These are phyloP conservation scores for Eilema sororculum DNA, from an alignment of 2,888 invertebrate genomes.

Conservation along the genomic window DNA sequence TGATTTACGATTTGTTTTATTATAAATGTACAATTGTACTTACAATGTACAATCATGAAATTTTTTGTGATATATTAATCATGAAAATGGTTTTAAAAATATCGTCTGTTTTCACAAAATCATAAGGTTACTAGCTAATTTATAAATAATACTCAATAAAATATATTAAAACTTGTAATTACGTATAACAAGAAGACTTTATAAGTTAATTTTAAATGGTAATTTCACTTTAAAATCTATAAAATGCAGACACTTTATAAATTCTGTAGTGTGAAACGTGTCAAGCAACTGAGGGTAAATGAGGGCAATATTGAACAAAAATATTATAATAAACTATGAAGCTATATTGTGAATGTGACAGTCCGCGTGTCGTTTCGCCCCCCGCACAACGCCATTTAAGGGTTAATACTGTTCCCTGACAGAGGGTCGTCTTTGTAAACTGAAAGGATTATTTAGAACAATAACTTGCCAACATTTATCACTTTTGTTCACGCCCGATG, in stretches of 20 bases:
- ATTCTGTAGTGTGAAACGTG: slow-evolving; percentile 51
- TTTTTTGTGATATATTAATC: neutral
- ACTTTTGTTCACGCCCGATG: slow-evolving; percentile 73
- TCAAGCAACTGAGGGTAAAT: slow-evolving; percentile 61
- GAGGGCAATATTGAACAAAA: slow-evolving; percentile 78
- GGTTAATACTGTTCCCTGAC: slow-evolving; percentile 70
- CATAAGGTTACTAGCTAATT: neutral
- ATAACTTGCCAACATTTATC: slow-evolving; percentile 78
- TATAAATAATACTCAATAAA: neutral
- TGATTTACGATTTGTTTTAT: neutral
- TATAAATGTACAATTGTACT: neutral
- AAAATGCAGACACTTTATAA: slow-evolving; percentile 29
- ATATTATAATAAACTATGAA: slow-evolving; percentile 85
- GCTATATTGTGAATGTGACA: slow-evolving; percentile 84
- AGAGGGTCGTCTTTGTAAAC: slow-evolving; percentile 81
- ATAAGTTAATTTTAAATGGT: neutral
- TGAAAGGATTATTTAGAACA: slow-evolving; percentile 81
- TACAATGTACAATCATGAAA: neutral
- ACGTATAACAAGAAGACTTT: neutral
- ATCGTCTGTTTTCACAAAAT: neutral
- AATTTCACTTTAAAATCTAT: neutral
- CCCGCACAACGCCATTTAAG: slow-evolving; percentile 72
- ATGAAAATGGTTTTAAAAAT: neutral
- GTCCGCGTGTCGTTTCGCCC: slow-evolving; percentile 78
- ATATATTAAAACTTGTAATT: neutral